phyloP scores from a whole-genome alignment of 1,140 invertebrate species.

The Parasteatoda tepidariorum region DNA sequence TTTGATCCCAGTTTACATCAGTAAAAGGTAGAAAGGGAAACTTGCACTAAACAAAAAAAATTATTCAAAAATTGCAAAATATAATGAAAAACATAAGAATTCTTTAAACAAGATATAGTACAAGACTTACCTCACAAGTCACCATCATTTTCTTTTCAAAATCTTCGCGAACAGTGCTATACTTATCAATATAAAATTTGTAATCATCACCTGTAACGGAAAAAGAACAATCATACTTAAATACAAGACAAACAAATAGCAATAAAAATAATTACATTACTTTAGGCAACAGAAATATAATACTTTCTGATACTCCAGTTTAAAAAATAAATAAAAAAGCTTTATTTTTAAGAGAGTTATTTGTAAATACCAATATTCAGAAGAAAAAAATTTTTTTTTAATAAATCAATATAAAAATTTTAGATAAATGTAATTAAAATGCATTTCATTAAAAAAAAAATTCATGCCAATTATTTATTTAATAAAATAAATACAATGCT shows the following conservation, averaged over 20 bases:
- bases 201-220: slow-evolving; percentile 81
- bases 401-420: no score
- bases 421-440: no score
- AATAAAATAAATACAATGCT: no score
- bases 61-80: neutral
- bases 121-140: slow-evolving; percentile 81
- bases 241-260: neutral
- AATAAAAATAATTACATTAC: neutral
- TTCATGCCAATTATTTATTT: no score
- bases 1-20: no score
- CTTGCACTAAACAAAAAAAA: neutral
- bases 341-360: no score
- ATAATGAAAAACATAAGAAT: neutral
- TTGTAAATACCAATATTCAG: no score
- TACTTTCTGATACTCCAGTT: no score
- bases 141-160: slow-evolving; percentile 95
- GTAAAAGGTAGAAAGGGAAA: no score
- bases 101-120: neutral
- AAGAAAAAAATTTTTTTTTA: no score
- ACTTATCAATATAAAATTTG: slow-evolving; percentile 87
- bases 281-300: neutral
- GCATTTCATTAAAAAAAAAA: no score
- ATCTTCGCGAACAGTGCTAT: slow-evolving; percentile 86
- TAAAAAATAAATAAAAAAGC: no score
- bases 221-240: neutral